Evolutionary conservation across 2,797 vertebrate genomes (phyloP).

Genomic region (Sebastes iracundus): DNA sequence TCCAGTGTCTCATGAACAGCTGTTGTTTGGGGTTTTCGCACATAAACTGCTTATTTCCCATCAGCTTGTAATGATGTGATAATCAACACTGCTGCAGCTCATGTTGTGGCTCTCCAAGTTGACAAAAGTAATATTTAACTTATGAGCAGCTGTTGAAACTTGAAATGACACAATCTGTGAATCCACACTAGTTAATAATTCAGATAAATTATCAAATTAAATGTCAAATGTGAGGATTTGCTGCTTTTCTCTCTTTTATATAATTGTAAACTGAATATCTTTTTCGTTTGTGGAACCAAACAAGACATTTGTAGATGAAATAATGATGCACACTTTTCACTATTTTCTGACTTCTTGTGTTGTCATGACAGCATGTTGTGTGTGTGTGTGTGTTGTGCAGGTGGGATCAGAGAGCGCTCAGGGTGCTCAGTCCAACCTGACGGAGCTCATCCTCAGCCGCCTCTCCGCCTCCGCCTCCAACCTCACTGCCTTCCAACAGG

Average conservation of each 20-base stretch:
- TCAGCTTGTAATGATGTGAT: too few relatives aligned
- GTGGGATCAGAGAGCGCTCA: constrained; percentile 96
- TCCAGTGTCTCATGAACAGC: neutral
- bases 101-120: too few relatives aligned
- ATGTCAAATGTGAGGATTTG: neutral
- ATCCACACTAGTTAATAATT: too few relatives aligned
- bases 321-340: neutral
- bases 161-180: too few relatives aligned
- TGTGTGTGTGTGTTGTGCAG: constrained; percentile 67
- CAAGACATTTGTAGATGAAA: neutral
- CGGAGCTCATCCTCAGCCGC: constrained; percentile 92
- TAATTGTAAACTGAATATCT: neutral
- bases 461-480: constrained; percentile 85
- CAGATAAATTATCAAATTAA: too few relatives aligned
- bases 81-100: too few relatives aligned
- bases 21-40: neutral
- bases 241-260: neutral
- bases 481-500: constrained; percentile 92
- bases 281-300: neutral
- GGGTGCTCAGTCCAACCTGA: constrained; percentile 93
- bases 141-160: too few relatives aligned
- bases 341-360: too few relatives aligned
- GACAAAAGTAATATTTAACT: too few relatives aligned
- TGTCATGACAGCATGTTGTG: neutral
- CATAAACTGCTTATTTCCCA: neutral